Evolutionary conservation across 2,797 vertebrate genomes (phyloP).

Genomic region (Leptodactylus fallax): DNA sequence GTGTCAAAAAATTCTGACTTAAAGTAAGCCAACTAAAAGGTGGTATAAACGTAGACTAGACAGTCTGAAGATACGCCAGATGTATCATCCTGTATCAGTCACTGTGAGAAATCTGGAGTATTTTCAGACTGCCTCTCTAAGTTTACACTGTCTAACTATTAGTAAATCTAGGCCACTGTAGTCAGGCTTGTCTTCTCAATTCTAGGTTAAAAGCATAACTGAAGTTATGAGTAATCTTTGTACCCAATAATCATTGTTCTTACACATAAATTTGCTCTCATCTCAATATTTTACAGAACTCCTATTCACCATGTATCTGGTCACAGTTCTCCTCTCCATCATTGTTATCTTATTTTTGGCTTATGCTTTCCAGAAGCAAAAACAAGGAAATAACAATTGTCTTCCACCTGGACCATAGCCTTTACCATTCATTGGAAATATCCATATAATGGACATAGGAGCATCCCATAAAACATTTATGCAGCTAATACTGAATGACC

Average conservation of each 20-base stretch:
- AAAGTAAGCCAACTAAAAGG: conserved; percentile 17
- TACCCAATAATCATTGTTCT: background rate
- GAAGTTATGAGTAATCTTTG: background rate
- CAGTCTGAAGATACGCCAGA: too few relatives aligned
- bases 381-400: background rate
- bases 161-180: too few relatives aligned
- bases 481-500: background rate
- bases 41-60: too few relatives aligned
- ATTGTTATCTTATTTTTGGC: conserved; percentile 12
- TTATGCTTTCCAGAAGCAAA: background rate
- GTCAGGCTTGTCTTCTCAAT: too few relatives aligned
- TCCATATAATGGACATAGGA: background rate
- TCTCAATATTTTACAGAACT: background rate
- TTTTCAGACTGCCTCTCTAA: too few relatives aligned
- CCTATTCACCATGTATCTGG: background rate
- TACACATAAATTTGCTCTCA: too few relatives aligned
- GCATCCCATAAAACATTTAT: conserved; percentile 8
- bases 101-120: too few relatives aligned
- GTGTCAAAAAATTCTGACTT: background rate
- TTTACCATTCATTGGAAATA: background rate
- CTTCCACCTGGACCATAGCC: conserved; percentile 3
- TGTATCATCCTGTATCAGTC: too few relatives aligned
- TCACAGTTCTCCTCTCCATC: background rate
- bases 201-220: too few relatives aligned
- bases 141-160: too few relatives aligned